A percentile compares a stretch with the other conserved stretches of the same genome.
phyloP scores from a whole-genome alignment of 2,888 invertebrate genomes.

The Kryphioiulus occultus region DNA sequence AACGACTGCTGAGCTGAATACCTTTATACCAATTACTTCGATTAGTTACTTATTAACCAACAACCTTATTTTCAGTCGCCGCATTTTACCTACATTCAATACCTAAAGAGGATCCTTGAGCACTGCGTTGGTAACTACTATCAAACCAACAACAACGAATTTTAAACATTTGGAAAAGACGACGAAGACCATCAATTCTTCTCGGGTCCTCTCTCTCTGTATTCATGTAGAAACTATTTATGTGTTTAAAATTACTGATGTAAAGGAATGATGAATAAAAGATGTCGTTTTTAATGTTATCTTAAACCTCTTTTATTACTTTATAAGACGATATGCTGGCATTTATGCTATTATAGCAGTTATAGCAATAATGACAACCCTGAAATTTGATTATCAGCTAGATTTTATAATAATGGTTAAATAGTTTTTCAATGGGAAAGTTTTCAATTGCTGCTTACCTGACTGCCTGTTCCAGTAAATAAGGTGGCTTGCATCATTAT shows the following conservation, averaged over 20 bases:
- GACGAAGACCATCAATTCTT: not conserved
- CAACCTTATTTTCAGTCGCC: not conserved
- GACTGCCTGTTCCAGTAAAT: no score
- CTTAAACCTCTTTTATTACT: not conserved
- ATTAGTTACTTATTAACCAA: not conserved
- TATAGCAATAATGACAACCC: no score
- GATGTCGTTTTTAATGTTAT: not conserved
- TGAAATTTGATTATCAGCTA: no score
- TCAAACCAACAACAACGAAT: not conserved
- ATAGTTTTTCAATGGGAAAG: no score
- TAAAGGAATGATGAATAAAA: not conserved
- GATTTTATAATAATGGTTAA: no score
- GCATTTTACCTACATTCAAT: conserved; percentile 9
- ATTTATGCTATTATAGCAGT: no score
- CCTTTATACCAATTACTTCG: not conserved
- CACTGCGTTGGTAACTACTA: not conserved
- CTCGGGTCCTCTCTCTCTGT: not conserved
- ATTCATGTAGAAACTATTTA: not conserved
- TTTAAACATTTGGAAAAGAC: not conserved
- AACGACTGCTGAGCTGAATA: not conserved
- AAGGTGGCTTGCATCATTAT: no score
- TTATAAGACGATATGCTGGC: no score
- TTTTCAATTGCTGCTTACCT: no score
- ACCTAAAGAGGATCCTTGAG: not conserved
- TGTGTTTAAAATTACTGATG: not conserved